phyloP scores from a whole-genome alignment of 2,888 invertebrate genomes.

The Cordilura impudica region DNA sequence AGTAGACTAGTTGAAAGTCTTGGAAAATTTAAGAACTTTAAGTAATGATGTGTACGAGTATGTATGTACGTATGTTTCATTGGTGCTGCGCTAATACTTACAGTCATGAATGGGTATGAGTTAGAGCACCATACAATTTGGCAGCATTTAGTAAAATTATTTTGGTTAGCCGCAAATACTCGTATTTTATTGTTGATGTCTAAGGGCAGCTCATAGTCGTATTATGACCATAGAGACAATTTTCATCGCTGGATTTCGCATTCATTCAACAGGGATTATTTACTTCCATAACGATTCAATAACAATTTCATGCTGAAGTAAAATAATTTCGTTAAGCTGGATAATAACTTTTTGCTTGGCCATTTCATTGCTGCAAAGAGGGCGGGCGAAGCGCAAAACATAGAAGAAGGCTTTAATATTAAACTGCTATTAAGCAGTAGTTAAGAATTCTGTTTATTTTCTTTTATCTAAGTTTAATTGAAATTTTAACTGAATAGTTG shows the following conservation, averaged over 20 bases:
- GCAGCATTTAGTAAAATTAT: conserved; percentile 65
- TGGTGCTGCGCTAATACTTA: not conserved
- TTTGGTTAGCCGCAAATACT: conserved; percentile 29
- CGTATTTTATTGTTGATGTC: conserved; percentile 9
- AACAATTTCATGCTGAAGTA: conserved; percentile 67
- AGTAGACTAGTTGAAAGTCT: not conserved
- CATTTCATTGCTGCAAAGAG: conserved; percentile 16
- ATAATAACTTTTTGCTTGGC: conserved; percentile 27
- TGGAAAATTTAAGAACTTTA: not conserved
- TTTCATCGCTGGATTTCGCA: conserved; percentile 67
- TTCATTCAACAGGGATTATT: conserved; percentile 76
- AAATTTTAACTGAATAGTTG: not conserved
- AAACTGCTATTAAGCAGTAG: not conserved
- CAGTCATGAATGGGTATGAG: no score
- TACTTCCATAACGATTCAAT: conserved; percentile 74
- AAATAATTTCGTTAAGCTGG: conserved; percentile 67
- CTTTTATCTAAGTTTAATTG: not conserved
- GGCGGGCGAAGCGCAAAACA: not conserved
- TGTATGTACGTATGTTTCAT: no score
- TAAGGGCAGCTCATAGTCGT: conserved; percentile 22
- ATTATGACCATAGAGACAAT: not conserved
- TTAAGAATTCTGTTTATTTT: not conserved
- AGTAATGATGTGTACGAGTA: no score
- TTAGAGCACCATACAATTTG: conserved; percentile 70
- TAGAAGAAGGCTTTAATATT: not conserved